Evolutionary conservation across 2,113 vertebrate genomes (phyloP), one percentile per base, ranked within the genome.

Genomic region (Aix galericulata): DNA sequence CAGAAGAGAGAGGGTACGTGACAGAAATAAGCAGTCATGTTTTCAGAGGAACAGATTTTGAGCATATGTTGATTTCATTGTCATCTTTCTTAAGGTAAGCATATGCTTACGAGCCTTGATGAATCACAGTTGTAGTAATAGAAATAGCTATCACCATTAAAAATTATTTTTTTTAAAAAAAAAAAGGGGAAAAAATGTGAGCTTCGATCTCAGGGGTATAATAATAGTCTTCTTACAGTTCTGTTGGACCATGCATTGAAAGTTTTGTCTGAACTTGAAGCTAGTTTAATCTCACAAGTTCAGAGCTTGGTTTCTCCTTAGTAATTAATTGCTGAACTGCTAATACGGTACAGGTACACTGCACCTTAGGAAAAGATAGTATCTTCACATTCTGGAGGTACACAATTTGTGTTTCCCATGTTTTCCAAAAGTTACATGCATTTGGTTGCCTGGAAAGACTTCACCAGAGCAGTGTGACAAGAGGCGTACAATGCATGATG

Each of bases 321-420:
- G 9, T 31, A 78, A 4, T 44, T 58, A 78, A 31, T 11, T 17
- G 32, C 26, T 38, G 55, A 64, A 32, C n/a, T 25, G 5, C 20
- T 82, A 13, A 59, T 72, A 56, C 10, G 2, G 1, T 32, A 32
- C 1, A 2, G 11, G 3, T 62, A 7, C 3, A 10, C 40, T 6
- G 5, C 8, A 5, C 59, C 78, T 40, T 73, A 17, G 25, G 53
- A n/a, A 67, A 85, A 76, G 11, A 3, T 50, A 21, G 2, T 0
- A 15, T 66, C 92, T 75, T 38, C 16, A 22, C 56, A 6, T 44
- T 62, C 6, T 4, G 2, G 63, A 77, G 5, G 0, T 4, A 20
- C 44, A 22, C 12, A 63, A 13, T 74, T 85, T 74, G 21, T 25
- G 34, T 6, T 66, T 79, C 4, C 9, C 4, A 48, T 18, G 5